Evolutionary conservation across 1,140 invertebrate genomes (phyloP).

Genomic region (Cyrtorhinus lividipennis): DNA sequence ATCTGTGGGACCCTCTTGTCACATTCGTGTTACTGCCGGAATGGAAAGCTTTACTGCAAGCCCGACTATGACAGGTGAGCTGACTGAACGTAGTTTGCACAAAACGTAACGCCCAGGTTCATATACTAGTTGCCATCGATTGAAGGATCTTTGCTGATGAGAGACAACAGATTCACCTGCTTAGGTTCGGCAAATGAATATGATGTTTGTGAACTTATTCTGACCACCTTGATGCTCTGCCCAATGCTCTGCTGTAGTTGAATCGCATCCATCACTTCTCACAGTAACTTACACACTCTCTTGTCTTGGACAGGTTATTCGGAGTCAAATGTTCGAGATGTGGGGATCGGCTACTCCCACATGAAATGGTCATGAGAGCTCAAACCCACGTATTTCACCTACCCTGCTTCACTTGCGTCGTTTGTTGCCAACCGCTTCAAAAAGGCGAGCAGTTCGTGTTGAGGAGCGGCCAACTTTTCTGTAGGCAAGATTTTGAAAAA

Average conservation of each 20-base stretch:
- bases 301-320: slow-evolving; percentile 85
- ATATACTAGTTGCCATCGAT: no score
- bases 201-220: no score
- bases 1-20: slow-evolving; percentile 73
- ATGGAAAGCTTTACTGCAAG: slow-evolving; percentile 90
- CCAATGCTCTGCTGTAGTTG: no score
- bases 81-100: slow-evolving; percentile 6
- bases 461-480: slow-evolving; percentile 83
- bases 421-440: slow-evolving; percentile 81
- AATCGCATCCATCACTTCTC: no score
- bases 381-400: slow-evolving; percentile 73
- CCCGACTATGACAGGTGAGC: slow-evolving; percentile 84
- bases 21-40: slow-evolving; percentile 79
- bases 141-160: no score
- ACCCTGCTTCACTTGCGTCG: slow-evolving; percentile 79
- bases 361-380: slow-evolving; percentile 86
- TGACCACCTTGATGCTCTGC: no score
- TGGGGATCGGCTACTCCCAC: slow-evolving; percentile 69
- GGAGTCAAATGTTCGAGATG: slow-evolving; percentile 85
- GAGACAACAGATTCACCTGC: no score
- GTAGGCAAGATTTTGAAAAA: slow-evolving; percentile 79
- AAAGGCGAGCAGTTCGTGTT: slow-evolving; percentile 93
- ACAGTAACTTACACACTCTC: no score
- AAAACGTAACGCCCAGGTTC: background rate
- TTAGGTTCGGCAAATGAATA: no score